Conservation (phyloP, 2,888 invertebrate genomes). For the Drosophila anceps region DNA sequence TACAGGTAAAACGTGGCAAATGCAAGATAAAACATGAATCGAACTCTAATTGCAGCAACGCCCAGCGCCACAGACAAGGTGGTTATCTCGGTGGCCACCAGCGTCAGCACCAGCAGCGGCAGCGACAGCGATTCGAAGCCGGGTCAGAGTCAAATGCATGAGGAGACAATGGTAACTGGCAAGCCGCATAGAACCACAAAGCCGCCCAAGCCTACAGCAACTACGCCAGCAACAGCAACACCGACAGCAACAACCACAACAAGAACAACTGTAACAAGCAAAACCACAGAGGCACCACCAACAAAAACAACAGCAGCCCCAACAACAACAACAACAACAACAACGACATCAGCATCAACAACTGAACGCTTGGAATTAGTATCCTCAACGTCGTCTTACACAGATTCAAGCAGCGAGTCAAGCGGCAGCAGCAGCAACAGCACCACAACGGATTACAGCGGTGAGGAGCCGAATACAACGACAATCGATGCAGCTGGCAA, state of each 20-base stretch:
- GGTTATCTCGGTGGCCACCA: conserved; percentile 81
- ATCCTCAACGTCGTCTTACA: conserved; percentile 53
- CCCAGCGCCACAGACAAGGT: conserved; percentile 77
- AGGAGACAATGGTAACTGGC: conserved; percentile 34
- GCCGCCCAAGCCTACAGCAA: conserved; percentile 40
- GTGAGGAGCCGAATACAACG: conserved; percentile 52
- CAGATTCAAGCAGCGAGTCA: conserved; percentile 52
- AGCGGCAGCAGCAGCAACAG: conserved; percentile 18
- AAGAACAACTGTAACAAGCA: conserved; percentile 45
- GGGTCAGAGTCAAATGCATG: conserved; percentile 35
- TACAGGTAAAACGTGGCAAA: conserved; percentile 12
- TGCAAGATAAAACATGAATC: conserved; percentile 31
- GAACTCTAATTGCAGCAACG: conserved; percentile 57
- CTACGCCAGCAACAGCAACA: conserved; percentile 35
- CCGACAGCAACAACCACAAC: conserved; percentile 41
- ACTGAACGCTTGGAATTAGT: conserved; percentile 59
- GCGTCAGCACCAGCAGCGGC: conserved; percentile 73
- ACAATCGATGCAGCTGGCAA: conserved; percentile 68
- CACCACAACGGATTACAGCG: conserved; percentile 64
- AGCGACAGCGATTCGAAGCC: conserved; percentile 49
- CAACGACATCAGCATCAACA: conserved; percentile 32
- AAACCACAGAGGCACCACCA: conserved; percentile 60
- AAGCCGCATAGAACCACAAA: conserved; percentile 37
- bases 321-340: conserved; percentile 30
- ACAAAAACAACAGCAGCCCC: conserved; percentile 20